Evolutionary conservation across 1,140 invertebrate genomes (phyloP).

Genomic region (Drosophila pectinifera): DNA sequence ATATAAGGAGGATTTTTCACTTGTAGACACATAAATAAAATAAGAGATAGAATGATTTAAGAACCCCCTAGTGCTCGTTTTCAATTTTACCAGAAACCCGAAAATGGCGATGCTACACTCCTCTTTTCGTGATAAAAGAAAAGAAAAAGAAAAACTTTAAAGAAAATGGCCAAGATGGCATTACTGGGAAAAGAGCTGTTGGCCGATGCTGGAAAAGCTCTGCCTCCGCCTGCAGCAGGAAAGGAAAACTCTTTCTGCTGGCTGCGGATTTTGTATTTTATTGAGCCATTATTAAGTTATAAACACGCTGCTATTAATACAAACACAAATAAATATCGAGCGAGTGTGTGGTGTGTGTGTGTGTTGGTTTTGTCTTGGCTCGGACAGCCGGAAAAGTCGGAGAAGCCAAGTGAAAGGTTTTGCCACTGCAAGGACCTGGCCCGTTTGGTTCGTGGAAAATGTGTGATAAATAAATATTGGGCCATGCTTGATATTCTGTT

Average conservation of each 20-base stretch:
- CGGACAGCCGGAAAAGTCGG: conserved; percentile 28
- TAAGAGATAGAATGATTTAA: not conserved
- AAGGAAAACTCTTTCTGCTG: conserved; percentile 59
- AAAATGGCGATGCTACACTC: not conserved
- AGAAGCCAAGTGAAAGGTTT: conserved; percentile 70
- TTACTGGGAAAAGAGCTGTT: conserved; percentile 16
- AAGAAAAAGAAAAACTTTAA: not conserved
- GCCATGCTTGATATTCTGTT: conserved; percentile 69
- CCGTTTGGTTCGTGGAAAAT: conserved; percentile 62
- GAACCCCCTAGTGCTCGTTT: not conserved
- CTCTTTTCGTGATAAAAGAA: not conserved
- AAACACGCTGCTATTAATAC: conserved; percentile 82
- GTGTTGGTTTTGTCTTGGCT: conserved; percentile 30
- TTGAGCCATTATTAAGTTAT: conserved; percentile 83
- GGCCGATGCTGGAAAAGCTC: conserved; percentile 20
- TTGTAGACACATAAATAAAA: not conserved
- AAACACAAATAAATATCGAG: conserved; percentile 77
- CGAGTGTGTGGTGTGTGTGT: conserved; percentile 10
- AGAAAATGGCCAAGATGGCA: conserved; percentile 21
- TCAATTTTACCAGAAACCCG: not conserved
- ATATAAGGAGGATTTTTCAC: no score
- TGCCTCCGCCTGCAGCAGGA: conserved; percentile 55
- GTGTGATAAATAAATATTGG: conserved; percentile 79
- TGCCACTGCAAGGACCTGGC: conserved; percentile 50
- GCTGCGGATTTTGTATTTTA: conserved; percentile 68